Conservation (phyloP, 2,888 invertebrate species). For the Yponomeuta cagnagella region DNA sequence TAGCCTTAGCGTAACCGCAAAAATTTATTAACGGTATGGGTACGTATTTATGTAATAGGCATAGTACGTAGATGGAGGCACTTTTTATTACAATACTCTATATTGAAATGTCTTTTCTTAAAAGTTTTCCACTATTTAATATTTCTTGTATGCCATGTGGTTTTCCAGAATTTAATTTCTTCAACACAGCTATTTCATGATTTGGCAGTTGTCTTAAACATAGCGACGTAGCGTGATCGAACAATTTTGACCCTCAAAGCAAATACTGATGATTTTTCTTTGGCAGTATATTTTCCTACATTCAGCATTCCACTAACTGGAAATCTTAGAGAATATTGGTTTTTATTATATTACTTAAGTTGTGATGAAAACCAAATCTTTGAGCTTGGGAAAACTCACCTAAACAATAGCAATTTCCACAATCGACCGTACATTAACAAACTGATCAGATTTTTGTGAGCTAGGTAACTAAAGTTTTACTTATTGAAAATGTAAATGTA, state of each 20-base stretch:
- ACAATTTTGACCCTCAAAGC: neutral
- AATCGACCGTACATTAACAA: constrained; percentile 72
- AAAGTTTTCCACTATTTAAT: no score
- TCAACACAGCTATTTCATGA: no score
- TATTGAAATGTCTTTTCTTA: neutral
- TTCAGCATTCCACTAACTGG: constrained; percentile 21
- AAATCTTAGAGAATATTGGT: constrained; percentile 63
- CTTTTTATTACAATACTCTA: neutral
- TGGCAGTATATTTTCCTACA: neutral
- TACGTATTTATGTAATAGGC: neutral
- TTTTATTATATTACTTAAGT: constrained; percentile 24
- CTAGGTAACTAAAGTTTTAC: neutral
- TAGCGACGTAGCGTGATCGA: neutral
- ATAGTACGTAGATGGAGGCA: neutral
- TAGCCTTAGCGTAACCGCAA: no score
- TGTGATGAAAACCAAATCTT: constrained; percentile 29
- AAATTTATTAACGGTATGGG: no score
- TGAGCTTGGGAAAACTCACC: constrained; percentile 58
- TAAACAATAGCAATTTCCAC: constrained; percentile 56
- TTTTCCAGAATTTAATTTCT: no score
- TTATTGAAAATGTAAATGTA: no score
- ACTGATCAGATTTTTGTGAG: constrained; percentile 27
- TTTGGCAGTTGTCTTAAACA: no score
- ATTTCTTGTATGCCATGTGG: no score
- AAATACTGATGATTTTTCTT: neutral